A percentile compares a stretch with the other conserved stretches of the same genome.
Evolutionary conservation across 2,888 invertebrate species (phyloP).

Genomic region (Syrphus vitripennis): DNA sequence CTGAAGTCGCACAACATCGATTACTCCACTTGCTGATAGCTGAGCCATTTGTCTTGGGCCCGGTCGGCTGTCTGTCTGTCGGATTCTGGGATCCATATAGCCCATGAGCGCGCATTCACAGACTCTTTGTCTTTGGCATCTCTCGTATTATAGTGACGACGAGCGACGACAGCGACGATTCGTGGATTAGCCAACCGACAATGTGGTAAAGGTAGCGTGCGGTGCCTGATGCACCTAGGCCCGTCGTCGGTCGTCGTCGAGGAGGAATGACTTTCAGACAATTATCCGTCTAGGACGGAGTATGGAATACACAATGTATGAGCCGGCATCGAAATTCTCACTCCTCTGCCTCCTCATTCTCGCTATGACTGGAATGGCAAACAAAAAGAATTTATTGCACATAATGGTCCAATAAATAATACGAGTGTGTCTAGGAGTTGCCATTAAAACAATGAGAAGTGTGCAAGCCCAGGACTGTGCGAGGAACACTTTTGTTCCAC

Average conservation of each 20-base stretch:
- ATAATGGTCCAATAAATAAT: slow-evolving; percentile 72
- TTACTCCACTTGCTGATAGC: slow-evolving; percentile 76
- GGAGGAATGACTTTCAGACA: slow-evolving; percentile 53
- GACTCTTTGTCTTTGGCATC: slow-evolving; percentile 62
- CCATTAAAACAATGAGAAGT: slow-evolving; percentile 72
- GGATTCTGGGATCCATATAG: slow-evolving; percentile 61
- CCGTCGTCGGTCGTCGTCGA: no score
- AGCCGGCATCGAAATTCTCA: neutral
- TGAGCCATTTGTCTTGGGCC: slow-evolving; percentile 73
- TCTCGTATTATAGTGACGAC: neutral
- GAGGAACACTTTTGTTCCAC: slow-evolving; percentile 46
- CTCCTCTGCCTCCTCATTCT: neutral
- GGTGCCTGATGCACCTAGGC: neutral
- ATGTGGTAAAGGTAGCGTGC: neutral
- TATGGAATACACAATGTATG: slow-evolving; percentile 8
- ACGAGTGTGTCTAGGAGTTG: slow-evolving; percentile 68
- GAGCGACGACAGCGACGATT: slow-evolving; percentile 33
- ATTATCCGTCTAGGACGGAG: slow-evolving; percentile 63
- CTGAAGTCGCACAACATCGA: slow-evolving; percentile 74
- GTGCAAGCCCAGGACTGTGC: slow-evolving; percentile 62
- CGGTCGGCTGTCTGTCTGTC: slow-evolving; percentile 48
- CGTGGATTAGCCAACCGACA: slow-evolving; percentile 54
- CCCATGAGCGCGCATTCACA: slow-evolving; percentile 60
- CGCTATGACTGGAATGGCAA: slow-evolving; percentile 57
- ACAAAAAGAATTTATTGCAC: slow-evolving; percentile 72